These are phyloP conservation scores for Percopsis omiscomaycus DNA, from an alignment of 2,797 vertebrate species.

Conservation along the genomic window DNA sequence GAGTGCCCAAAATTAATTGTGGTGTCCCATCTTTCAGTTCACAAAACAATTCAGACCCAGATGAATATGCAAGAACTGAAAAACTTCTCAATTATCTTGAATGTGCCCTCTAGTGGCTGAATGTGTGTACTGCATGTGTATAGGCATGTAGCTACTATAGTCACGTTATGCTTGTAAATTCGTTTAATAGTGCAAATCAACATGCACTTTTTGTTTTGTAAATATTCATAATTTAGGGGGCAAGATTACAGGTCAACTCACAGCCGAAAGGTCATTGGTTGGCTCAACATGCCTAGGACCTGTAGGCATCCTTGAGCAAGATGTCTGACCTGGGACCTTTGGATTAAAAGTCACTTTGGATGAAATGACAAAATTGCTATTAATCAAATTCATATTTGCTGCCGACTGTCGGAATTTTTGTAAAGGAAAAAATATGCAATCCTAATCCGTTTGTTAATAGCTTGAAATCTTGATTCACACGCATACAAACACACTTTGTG, in stretches of 20 bases:
- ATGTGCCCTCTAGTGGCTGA: constrained; percentile 57
- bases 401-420: no score
- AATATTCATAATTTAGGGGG: background rate
- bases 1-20: background rate
- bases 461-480: no score
- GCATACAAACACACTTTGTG: no score
- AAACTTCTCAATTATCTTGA: background rate
- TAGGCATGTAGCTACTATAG: background rate
- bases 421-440: no score
- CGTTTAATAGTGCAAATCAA: background rate
- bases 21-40: background rate
- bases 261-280: background rate
- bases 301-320: background rate
- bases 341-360: background rate
- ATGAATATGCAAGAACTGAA: background rate
- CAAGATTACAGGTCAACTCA: background rate
- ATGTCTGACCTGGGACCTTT: background rate
- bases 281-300: background rate
- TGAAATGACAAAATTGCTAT: background rate
- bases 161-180: no score
- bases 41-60: background rate
- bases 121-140: constrained; percentile 3
- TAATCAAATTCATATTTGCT: background rate
- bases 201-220: background rate
- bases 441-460: no score